Evolutionary conservation across 2,888 invertebrate genomes (phyloP).

Genomic region (Ennomos erosarius): DNA sequence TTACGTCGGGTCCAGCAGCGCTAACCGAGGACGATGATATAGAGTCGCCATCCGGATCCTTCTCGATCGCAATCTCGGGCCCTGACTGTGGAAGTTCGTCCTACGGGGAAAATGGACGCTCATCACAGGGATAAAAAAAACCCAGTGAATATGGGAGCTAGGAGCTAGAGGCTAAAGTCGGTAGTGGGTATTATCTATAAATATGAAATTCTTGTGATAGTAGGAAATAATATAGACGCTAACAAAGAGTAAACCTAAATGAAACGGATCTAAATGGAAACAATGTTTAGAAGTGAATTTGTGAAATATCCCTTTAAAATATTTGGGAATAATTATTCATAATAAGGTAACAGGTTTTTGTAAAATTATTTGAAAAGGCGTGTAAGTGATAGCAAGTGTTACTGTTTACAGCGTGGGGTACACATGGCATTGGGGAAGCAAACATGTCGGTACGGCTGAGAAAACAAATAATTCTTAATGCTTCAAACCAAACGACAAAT

Average conservation of each 20-base stretch:
- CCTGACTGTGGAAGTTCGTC: constrained; percentile 77
- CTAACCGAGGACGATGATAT: constrained; percentile 77
- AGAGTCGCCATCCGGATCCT: constrained; percentile 69
- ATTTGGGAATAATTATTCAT: too few relatives aligned
- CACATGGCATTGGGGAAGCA: constrained; percentile 10
- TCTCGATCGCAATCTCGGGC: constrained; percentile 64
- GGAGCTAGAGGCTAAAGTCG: constrained; percentile 15
- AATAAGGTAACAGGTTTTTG: too few relatives aligned
- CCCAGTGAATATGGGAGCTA: not conserved
- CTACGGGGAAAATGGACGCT: constrained; percentile 46
- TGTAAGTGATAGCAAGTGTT: constrained; percentile 6
- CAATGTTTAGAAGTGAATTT: too few relatives aligned
- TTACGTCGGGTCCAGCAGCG: constrained; percentile 72
- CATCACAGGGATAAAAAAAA: constrained; percentile 26
- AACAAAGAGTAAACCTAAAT: too few relatives aligned
- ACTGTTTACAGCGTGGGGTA: constrained; percentile 3
- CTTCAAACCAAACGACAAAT: constrained; percentile 13
- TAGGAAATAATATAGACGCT: too few relatives aligned
- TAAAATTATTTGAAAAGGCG: not conserved
- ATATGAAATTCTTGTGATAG: too few relatives aligned
- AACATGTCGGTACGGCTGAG: constrained; percentile 24
- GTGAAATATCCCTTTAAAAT: too few relatives aligned
- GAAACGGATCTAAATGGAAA: too few relatives aligned
- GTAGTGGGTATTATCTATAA: too few relatives aligned
- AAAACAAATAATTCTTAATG: constrained; percentile 25